Conservation (phyloP, 2,797 vertebrate species). For the Crypturellus tataupa region DNA sequence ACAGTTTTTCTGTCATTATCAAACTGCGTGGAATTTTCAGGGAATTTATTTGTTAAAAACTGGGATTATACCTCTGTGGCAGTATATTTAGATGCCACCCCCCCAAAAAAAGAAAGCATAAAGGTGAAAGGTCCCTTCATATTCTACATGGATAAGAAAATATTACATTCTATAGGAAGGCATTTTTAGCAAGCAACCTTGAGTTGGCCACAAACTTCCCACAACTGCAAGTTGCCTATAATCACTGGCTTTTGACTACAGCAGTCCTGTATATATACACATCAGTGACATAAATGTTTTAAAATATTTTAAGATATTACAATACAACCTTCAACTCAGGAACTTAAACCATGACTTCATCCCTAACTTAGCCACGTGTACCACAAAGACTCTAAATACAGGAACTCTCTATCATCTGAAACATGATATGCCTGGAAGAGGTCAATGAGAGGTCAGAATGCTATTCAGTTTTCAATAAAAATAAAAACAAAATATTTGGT, state of each 20-base stretch:
- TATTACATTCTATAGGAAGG: not conserved
- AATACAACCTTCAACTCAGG: not conserved
- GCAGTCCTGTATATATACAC: not conserved
- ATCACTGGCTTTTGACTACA: not conserved
- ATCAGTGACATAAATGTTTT: not conserved
- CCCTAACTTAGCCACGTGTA: not conserved
- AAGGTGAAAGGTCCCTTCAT: not conserved
- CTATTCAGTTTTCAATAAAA: not conserved
- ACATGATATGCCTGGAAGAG: not conserved
- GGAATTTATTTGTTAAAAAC: not conserved
- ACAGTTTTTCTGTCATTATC: not conserved
- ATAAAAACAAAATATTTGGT: not conserved
- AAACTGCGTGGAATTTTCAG: not conserved
- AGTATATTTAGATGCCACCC: not conserved
- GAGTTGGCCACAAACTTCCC: not conserved
- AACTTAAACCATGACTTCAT: not conserved
- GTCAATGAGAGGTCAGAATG: not conserved
- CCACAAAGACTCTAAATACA: slow-evolving; percentile 4
- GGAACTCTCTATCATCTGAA: not conserved
- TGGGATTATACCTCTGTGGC: not conserved
- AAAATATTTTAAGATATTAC: not conserved
- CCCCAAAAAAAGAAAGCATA: not conserved
- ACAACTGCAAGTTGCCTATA: not conserved
- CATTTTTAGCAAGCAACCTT: slow-evolving; percentile 1
- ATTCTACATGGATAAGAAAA: not conserved